Evolutionary conservation across 2,888 invertebrate species (phyloP).

Genomic region (Priocnemis perturbator): DNA sequence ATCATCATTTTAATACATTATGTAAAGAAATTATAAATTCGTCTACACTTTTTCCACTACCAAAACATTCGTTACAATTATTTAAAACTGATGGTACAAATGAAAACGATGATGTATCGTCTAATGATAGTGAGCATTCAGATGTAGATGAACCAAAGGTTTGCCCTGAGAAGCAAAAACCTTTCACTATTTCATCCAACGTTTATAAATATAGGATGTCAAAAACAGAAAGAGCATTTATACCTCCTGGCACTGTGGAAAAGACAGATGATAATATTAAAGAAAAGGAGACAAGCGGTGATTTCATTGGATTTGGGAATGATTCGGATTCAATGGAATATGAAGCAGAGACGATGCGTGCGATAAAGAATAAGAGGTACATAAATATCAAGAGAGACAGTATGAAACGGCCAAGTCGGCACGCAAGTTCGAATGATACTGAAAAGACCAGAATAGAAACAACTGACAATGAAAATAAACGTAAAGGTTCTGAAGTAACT

Average conservation of each 20-base stretch:
- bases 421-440: neutral
- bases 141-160: neutral
- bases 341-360: conserved; percentile 4
- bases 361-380: conserved; percentile 28
- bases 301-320: conserved; percentile 62
- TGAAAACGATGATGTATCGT: conserved; percentile 10
- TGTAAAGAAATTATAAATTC: conserved; percentile 52
- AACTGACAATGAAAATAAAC: neutral
- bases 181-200: conserved; percentile 46
- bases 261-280: neutral
- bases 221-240: conserved; percentile 63
- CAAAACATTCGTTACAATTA: conserved; percentile 30
- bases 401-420: neutral
- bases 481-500: neutral
- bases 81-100: conserved; percentile 21
- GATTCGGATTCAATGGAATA: conserved; percentile 26
- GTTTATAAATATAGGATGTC: conserved; percentile 67
- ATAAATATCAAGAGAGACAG: conserved; percentile 10
- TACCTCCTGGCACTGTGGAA: conserved; percentile 51
- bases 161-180: neutral
- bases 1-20: conserved; percentile 56
- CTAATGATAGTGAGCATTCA: neutral
- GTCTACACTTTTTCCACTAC: conserved; percentile 28
- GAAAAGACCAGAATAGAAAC: neutral
- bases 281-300: conserved; percentile 23